Evolutionary conservation across 2,797 vertebrate genomes (phyloP).

Genomic region (Apogon hyalosoma): DNA sequence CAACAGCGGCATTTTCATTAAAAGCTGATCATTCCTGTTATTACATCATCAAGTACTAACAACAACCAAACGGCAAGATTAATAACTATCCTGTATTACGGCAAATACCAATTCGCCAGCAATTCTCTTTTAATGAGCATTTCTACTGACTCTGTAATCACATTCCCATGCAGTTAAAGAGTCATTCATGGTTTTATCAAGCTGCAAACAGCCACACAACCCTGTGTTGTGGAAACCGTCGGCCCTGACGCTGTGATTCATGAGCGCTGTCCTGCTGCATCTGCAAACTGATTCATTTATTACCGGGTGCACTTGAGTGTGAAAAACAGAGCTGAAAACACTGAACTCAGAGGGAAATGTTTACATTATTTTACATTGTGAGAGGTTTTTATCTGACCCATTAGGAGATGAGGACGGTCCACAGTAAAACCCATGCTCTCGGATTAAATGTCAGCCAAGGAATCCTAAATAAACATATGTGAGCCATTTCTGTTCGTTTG

Average conservation of each 20-base stretch:
- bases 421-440: no score
- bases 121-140: not conserved
- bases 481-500: no score
- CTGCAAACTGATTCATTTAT: not conserved
- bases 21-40: no score
- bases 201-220: not conserved
- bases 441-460: no score
- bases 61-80: not conserved
- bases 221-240: not conserved
- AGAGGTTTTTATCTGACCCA: no score
- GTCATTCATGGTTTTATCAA: not conserved
- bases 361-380: no score
- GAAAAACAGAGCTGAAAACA: not conserved
- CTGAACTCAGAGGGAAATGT: not conserved
- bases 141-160: conserved; percentile 7
- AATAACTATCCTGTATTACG: not conserved
- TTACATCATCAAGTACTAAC: not conserved
- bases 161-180: not conserved
- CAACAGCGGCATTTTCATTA: no score
- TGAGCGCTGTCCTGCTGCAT: not conserved
- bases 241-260: not conserved
- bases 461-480: no score
- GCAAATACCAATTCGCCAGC: not conserved
- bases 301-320: no score
- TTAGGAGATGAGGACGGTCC: no score